Evolutionary conservation across 1,140 invertebrate genomes (phyloP), one percentile per base, ranked within the genome.

Genomic region (Musca vetustissima): DNA sequence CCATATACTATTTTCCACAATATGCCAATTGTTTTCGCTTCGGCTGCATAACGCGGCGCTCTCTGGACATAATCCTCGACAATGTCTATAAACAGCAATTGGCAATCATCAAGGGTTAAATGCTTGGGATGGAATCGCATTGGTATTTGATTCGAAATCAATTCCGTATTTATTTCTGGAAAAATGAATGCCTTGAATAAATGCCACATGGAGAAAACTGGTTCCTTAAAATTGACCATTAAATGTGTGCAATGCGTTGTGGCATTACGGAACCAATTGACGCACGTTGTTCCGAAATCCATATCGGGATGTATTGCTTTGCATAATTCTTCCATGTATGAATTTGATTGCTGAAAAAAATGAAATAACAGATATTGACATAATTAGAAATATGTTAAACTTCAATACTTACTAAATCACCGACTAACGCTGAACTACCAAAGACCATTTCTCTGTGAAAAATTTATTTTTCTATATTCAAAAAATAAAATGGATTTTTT

Each of bases 261-360:
- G 13, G 69, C 69, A 14, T 67, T 25, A 14, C 55, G 64, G 64
- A 70, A 70, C 69, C 69, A 70, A 1, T 19, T 25, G 1, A 70
- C 17, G 47, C 69, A 70, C 4, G 25, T 61, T 22, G 52, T 13
- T 14, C 65, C 65, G 25, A 70, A 47, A 24, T 66, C 53, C 17
- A 70, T 25, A 21, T 70, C 55, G 9, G 64, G 53, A 48, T 70
- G 69, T 50, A 70, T 17, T 1, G 69, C 36, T 36, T 36, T n/a
- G 21, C 65, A 70, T 47, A 70, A 70, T 19, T 52, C 36, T 67
- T 70, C 69, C 69, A 70, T 69, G 13, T 24, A 64, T 22, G 64
- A 19, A 24, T 21, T 1, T 36, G 61, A 25, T 21, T 61, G 19
- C 57, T 36, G 17, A 32, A 61, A 28, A 28, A 28, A 28, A 8